Evolutionary conservation across 2,113 vertebrate genomes (phyloP).

Genomic region (Entomyzon cyanotis): DNA sequence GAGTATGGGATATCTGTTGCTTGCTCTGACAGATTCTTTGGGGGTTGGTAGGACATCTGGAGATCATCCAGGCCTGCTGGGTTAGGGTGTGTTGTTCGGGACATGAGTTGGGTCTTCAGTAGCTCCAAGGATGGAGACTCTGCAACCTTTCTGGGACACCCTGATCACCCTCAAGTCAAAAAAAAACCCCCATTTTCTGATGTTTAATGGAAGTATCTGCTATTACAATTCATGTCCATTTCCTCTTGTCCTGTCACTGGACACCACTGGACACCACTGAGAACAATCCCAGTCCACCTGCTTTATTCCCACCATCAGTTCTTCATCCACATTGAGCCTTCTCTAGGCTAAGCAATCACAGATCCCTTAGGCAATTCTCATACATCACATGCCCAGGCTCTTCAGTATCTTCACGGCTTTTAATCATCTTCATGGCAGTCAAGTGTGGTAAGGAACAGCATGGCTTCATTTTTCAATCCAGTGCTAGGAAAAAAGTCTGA

Average conservation of each 20-base stretch:
- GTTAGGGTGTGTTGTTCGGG: neutral
- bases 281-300: neutral
- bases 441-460: neutral
- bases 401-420: neutral
- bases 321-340: neutral
- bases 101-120: neutral
- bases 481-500: neutral
- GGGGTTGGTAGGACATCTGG: neutral
- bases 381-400: accelerated
- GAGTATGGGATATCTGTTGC: neutral
- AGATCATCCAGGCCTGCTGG: neutral
- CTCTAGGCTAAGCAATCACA: neutral
- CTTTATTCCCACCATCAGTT: neutral
- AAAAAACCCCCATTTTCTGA: neutral
- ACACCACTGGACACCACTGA: neutral
- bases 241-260: neutral
- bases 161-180: no score
- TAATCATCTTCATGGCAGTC: neutral
- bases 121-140: neutral
- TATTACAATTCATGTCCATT: neutral
- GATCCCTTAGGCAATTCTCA: neutral
- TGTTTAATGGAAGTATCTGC: neutral
- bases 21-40: accelerated
- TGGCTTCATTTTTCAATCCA: neutral
- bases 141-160: neutral